A percentile compares a stretch with the other conserved stretches of the same genome.
Evolutionary conservation across 1,140 invertebrate species (phyloP).

Genomic region (Pachyrhynchus sulphureomaculatus): DNA sequence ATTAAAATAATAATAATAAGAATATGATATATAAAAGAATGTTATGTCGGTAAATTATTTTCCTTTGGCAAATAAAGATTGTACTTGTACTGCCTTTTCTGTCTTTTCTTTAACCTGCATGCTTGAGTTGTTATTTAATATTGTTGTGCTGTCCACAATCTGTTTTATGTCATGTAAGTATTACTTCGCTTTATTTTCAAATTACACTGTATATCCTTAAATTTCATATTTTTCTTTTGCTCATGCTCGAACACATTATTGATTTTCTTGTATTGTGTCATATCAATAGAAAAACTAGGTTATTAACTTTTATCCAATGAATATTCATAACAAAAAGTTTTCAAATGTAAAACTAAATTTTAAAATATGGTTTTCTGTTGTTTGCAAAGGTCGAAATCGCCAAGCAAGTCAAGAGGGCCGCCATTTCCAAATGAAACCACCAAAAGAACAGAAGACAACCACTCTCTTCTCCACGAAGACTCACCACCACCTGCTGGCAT

Average conservation of each 20-base stretch:
- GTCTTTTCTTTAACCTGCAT: neutral
- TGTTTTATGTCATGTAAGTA: neutral
- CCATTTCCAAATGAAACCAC: conserved; percentile 58
- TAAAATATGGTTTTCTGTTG: conserved; percentile 24
- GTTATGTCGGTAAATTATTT: neutral
- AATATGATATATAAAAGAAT: no score
- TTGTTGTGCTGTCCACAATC: neutral
- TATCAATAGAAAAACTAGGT: conserved; percentile 11
- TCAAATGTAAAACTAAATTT: neutral
- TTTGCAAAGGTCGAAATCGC: conserved; percentile 49
- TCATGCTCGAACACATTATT: neutral
- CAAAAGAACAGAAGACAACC: conserved; percentile 56
- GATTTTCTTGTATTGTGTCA: conserved; percentile 9
- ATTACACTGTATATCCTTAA: neutral
- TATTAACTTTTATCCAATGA: neutral
- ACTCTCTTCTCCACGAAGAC: conserved; percentile 51
- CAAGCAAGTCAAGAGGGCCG: conserved; percentile 55
- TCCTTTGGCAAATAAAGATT: neutral
- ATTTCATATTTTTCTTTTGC: neutral
- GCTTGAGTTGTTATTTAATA: neutral
- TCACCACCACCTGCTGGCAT: conserved; percentile 40
- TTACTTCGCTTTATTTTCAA: neutral
- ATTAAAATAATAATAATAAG: no score
- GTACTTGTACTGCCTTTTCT: neutral
- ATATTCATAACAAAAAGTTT: neutral